phyloP scores from a whole-genome alignment of 2,888 invertebrate genomes.

The Cyrtodaria siliqua region DNA sequence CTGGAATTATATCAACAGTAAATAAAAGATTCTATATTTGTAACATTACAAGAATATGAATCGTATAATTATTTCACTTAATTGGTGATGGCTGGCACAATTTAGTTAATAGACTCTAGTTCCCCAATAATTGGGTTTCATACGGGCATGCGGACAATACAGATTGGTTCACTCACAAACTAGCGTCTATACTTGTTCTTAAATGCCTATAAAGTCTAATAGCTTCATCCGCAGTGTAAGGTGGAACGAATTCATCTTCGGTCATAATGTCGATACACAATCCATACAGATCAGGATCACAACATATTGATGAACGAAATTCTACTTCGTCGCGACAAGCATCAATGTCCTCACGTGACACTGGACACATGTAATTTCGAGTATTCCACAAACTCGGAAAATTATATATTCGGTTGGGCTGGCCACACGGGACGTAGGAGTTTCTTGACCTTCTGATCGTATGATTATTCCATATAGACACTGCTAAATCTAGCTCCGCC shows the following conservation, averaged over 20 bases:
- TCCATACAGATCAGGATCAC: constrained; percentile 17
- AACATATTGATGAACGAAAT: background rate
- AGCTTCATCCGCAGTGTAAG: background rate
- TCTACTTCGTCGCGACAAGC: constrained; percentile 1
- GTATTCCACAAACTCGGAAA: constrained; percentile 16
- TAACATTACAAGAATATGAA: too few relatives aligned
- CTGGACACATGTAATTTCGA: constrained; percentile 12
- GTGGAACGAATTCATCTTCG: background rate
- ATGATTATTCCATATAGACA: constrained; percentile 17
- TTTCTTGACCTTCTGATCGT: constrained; percentile 8
- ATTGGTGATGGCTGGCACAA: too few relatives aligned
- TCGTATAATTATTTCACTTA: too few relatives aligned
- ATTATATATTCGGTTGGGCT: constrained; percentile 11
- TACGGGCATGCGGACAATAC: too few relatives aligned
- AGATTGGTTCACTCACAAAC: too few relatives aligned
- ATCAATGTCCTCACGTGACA: constrained; percentile 4
- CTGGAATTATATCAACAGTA: too few relatives aligned
- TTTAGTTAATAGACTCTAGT: too few relatives aligned
- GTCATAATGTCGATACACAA: constrained; percentile 6
- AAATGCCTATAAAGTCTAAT: constrained; percentile 1
- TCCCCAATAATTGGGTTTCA: too few relatives aligned
- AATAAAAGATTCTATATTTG: too few relatives aligned
- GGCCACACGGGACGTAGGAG: constrained; percentile 1
- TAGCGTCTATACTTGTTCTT: background rate
- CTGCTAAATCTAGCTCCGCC: constrained; percentile 14